These are phyloP conservation scores for Ctenicera cuprea DNA, from an alignment of 2,888 invertebrate genomes.

Conservation along the genomic window DNA sequence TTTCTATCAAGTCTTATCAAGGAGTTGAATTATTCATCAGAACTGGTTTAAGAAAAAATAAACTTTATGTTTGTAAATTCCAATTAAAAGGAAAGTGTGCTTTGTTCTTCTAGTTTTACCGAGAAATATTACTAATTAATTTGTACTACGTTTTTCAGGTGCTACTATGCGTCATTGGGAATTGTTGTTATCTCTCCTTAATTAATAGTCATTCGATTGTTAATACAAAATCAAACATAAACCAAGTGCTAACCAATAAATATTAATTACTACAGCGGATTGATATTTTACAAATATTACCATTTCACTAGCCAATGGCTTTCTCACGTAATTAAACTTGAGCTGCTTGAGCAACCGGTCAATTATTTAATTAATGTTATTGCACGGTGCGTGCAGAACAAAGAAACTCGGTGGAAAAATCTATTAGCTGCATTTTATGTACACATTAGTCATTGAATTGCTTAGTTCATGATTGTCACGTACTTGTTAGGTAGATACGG, in stretches of 20 bases:
- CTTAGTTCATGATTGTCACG: constrained; percentile 21
- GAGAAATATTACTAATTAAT: too few species aligned
- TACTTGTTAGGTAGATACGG: background rate
- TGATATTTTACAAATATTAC: too few species aligned
- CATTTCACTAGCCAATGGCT: background rate
- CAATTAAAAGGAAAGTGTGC: background rate
- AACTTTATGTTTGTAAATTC: background rate
- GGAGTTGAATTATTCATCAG: background rate
- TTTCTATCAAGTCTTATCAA: too few species aligned
- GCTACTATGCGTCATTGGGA: too few species aligned
- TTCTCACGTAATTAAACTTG: constrained; percentile 21
- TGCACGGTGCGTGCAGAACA: background rate
- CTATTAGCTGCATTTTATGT: constrained; percentile 5
- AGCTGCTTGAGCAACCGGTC: constrained; percentile 13
- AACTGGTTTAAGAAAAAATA: constrained; percentile 8
- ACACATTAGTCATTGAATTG: constrained; percentile 14
- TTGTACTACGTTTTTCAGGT: too few species aligned
- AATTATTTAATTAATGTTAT: constrained; percentile 20
- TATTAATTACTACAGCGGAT: too few species aligned
- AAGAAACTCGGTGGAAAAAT: background rate
- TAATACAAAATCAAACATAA: too few species aligned
- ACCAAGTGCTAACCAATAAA: too few species aligned
- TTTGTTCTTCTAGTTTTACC: background rate
- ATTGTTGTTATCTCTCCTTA: too few species aligned
- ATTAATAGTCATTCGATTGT: too few species aligned